Base-by-base conservation (phyloP, 1,140 invertebrate species). In the Watersipora subatra region DNA sequence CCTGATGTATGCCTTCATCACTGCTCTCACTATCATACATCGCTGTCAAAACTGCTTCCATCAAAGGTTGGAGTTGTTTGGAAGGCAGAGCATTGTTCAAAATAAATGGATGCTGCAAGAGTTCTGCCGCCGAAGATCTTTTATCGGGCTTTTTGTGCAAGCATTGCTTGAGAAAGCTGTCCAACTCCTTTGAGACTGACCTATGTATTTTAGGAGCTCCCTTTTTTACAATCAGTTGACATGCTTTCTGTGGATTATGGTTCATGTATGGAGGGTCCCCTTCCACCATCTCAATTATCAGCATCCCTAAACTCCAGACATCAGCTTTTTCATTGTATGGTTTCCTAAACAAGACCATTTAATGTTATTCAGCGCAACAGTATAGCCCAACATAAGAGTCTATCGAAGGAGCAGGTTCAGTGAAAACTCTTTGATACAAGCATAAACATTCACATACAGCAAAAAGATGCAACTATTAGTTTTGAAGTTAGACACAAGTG, bases 141-240 rank as follows among this genome's bases (percentile, higher is more conserved):
- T 59, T 28, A 28, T 24, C 22, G 17, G 22, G 7, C 58, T 7
- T 12, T 24, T 17, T 59, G 22, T 28, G 25, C 76, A 94, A 91
- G 25, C 96, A 93, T 80, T 95, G 92, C 70, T 97, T 85, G 83
- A 93, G 94, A 77, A 91, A 87, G 81, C 97, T 93, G 68, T 97
- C 85, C 82, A 97, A 97, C 80, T 96, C 91, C 83, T 94, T 92
- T 84, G 97, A 96, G 68, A 90, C 86, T 67, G 85, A 84, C 62
- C 91, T 91, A 30, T 96, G 81, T 79, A 93, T 93, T 66, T 96
- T 59, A 12, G 22, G 92, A 75, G 93, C 90, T 73, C 94, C 91
- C 78, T 95, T 95, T 28, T 62, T 68, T 19, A 72, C 69, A 12
- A 72, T 72, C 22, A 67, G 59, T 28, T 72, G 67, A 2, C 69